Base-by-base conservation (phyloP, 2,888 invertebrate species). In the Epistrophe grossulariae region DNA sequence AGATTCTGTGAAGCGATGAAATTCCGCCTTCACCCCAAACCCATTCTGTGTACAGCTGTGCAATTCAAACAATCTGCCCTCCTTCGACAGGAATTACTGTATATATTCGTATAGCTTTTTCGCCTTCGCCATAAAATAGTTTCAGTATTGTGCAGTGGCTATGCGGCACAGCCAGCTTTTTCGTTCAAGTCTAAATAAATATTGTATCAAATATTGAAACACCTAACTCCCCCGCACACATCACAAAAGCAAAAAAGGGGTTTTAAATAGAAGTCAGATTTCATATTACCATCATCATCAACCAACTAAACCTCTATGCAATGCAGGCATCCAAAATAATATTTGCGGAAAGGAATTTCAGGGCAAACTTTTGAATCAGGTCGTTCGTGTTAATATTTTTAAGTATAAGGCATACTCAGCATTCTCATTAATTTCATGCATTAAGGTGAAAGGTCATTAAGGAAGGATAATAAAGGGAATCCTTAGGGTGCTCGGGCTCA, bases 11-110 rank as follows among this genome's bases (percentile, higher is more conserved):
- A 72, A 78, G 71, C 73, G 73, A 79, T 82, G 77, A 79, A 82
- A 82, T 78, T 85, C 85, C 85, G 74, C 74, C 82, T 55, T 70
- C 82, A 70, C 60, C 72, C 68, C 15, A 40, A 24, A 43, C 19
- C 15, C 60, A 60, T 19, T 7, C 40, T 62, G 15, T 43, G 40
- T 24, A 72, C 85, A 87, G 87, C 87, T 87, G 87, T 73, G 84
- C 62, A 81, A 85, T 82, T 82, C 64, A 64, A 85, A 79, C 74
- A 70, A 82, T 78, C 64, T 62, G 55, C 52, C 48, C 62, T 76
- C 62, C 70, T 50, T 76, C 50, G 76, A 45, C 60, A 55, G 59
- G 55, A 81, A 81, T 45, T 72, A 73, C 66, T 52, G 38, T 73
- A 70, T 78, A 62, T n/a, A 9, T 35, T 43, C 4, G 43, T 57